Evolutionary conservation across 2,888 invertebrate genomes (phyloP).

Genomic region (Drosophila phalerata): DNA sequence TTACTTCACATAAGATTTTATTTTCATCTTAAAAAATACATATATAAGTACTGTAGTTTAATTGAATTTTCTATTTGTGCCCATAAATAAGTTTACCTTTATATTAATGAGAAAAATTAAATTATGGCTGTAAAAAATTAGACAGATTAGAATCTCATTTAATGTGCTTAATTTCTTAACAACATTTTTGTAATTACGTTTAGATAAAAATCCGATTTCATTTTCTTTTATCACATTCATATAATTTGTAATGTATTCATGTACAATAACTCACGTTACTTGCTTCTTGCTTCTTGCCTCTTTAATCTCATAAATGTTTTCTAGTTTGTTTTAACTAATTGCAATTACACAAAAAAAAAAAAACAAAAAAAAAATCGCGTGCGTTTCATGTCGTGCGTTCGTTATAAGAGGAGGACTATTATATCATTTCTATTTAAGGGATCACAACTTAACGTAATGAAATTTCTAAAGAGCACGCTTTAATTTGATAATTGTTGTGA

Average conservation of each 20-base stretch:
- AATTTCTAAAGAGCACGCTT: constrained; percentile 12
- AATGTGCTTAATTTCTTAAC: neutral
- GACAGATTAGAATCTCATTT: neutral
- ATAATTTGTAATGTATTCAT: constrained; percentile 4
- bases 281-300: constrained; percentile 7
- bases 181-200: constrained; percentile 4
- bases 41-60: neutral
- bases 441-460: constrained; percentile 22
- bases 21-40: too few species aligned
- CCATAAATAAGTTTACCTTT: neutral
- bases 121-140: neutral
- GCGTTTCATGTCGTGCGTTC: constrained; percentile 33
- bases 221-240: constrained; percentile 11
- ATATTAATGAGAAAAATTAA: neutral
- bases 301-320: constrained; percentile 47
- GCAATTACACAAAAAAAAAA: too few species aligned
- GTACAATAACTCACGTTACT: constrained; percentile 13
- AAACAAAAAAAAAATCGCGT: constrained; percentile 47
- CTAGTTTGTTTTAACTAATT: constrained; percentile 47
- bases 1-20: too few species aligned
- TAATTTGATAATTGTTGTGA: constrained; percentile 19
- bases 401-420: constrained; percentile 29
- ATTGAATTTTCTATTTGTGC: neutral
- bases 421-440: constrained; percentile 38
- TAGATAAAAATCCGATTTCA: constrained; percentile 4